Conservation (phyloP, 2,113 vertebrate genomes). For the Crotalus helleri region DNA sequence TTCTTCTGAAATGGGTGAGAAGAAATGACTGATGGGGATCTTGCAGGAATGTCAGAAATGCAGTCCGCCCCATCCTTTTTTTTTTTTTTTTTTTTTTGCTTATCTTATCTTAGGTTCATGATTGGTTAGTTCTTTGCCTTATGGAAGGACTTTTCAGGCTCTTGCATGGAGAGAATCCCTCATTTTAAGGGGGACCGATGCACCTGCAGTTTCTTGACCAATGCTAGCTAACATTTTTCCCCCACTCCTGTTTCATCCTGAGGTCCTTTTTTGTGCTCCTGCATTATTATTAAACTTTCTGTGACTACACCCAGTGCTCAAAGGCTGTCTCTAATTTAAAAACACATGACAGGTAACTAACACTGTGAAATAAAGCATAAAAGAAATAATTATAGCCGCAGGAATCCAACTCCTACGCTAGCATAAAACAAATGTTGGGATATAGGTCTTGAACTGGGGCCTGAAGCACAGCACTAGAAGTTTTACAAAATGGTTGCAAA, state of each 20-base stretch:
- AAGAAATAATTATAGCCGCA: constrained; percentile 19
- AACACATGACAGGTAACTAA: constrained; percentile 24
- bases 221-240: background rate
- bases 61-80: background rate
- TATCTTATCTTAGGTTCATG: background rate
- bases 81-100: background rate
- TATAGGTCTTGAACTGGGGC: background rate
- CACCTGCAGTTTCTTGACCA: background rate
- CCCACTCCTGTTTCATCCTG: background rate
- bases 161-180: background rate
- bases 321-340: constrained; percentile 11
- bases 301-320: background rate
- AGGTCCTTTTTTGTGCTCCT: background rate
- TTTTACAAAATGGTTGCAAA: background rate
- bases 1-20: background rate
- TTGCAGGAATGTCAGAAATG: background rate
- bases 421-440: background rate
- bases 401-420: constrained; percentile 16
- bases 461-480: background rate
- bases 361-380: constrained; percentile 25
- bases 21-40: background rate
- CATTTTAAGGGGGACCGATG: background rate
- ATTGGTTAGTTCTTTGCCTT: background rate
- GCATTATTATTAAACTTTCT: background rate
- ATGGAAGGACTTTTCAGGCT: background rate